Base-by-base conservation (phyloP, 2,797 vertebrate genomes). In the Spatula versicolor region DNA sequence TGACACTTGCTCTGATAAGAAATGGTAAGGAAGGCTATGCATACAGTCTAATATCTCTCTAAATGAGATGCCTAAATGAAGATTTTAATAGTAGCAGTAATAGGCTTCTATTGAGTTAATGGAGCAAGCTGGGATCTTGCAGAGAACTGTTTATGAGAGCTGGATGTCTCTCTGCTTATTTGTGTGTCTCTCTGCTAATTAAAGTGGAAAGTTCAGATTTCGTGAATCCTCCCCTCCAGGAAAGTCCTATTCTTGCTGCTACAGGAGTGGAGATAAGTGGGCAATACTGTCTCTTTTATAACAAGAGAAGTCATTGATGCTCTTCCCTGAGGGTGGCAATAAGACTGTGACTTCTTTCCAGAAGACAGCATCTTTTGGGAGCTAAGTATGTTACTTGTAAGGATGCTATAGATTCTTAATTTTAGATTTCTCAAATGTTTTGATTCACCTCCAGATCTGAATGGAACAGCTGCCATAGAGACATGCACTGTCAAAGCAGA, bases 41-140 rank as follows among this genome's bases (percentile, higher is more conserved):
- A 26, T 56, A 35, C 21, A 6, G 35, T 41, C 31, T 59, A 77
- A 55, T 37, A 73, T 41, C 50, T 77, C n/a, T 80, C 48, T 63
- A 83, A 91, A 86, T 81, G 48, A 86, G 56, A n/a, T 62, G 55
- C 31, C 37, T 63, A 88, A 95, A 83, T 83, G 46, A 91, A 83
- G 79, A 71, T 83, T 87, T 80, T 67, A 74, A 59, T 66, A 66
- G 54, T 39, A 75, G 58, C 21, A 52, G 73, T 77, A 90, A 94
- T 39, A 56, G 11, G 39, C 39, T 81, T 90, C 60, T 41, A 60
- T 28, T 54, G 39, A 85, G 56, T 84, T 86, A 90, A 90, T 85
- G 85, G 90, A 86, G n/a, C 60, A 91, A 77, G 39, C 66, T 67
- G 56, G 28, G 6, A 56, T 80, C 73, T 94, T 74, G 60, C 90